Base-by-base conservation (phyloP, 2,888 invertebrate species). In the Allygus modestus region DNA sequence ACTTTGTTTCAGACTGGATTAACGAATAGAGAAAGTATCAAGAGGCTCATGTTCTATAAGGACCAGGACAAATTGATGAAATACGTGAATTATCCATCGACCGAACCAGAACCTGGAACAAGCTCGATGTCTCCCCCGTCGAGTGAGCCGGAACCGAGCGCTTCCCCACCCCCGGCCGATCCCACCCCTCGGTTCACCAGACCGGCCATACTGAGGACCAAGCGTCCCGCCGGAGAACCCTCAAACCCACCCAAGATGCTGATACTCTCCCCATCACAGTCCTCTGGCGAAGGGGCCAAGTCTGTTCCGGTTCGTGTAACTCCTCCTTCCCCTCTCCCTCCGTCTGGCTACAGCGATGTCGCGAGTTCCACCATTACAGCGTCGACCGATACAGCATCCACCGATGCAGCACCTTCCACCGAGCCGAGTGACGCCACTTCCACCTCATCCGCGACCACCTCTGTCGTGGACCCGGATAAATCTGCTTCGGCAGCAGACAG, bases 31-130 rank as follows among this genome's bases (percentile, higher is more conserved):
- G 77, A 77, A 23, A 77, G 77, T 28, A 28, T 77, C 11, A 77
- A 46, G n/a, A 77, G 77, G 31, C 33, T 77, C 20, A 41, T 77
- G 28, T 77, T 77, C 17, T 41, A 46, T 28, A 77, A 77, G n/a
- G 77, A 77, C 37, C 46, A 77, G 11, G 77, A 77, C 12, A 77
- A 77, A 28, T 20, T 77, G 17, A 20, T 77, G 4, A 23, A 51
- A 41, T 46, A 28, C 20, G 73, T 73, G 0, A 7, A 17, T 11
- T 37, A 12, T 73, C 43, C n/a, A 12, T 1, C 41, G n/a, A 12
- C 37, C 20, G 41, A 37, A n/a, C 33, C 15, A 28, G 46, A 46
- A 46, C 2, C 46, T 17, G 46, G 20, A 23, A 2, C 20, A 15
- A 54, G 37, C 5, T 37, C 37, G 37, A 4, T 7, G 37, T 37